Percentiles rank a stretch among this genome's conserved stretches.
Conservation (phyloP, 2,888 invertebrate genomes). For the Podotricha telesiphe region DNA sequence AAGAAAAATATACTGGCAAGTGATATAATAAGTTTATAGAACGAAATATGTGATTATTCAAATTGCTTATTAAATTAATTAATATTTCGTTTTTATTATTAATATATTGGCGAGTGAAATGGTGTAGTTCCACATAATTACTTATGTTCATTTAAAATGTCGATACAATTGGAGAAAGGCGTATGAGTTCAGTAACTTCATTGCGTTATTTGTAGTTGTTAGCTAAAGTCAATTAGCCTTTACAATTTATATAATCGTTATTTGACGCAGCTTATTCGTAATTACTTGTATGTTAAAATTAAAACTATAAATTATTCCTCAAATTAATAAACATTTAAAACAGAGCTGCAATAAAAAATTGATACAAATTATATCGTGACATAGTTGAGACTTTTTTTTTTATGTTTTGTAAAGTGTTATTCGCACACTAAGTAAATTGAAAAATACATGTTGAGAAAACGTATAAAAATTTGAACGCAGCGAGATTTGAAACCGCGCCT, state of each 20-base stretch:
- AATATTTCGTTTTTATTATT: too few species aligned
- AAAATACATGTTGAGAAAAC: too few species aligned
- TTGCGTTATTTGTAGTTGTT: constrained; percentile 1
- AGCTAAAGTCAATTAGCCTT: constrained; percentile 7
- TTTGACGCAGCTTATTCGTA: neutral
- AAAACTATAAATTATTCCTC: neutral
- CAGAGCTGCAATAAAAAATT: neutral
- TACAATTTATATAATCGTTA: neutral
- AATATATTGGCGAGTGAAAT: too few species aligned
- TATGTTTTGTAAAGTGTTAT: too few species aligned
- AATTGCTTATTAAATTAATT: too few species aligned
- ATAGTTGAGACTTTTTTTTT: neutral
- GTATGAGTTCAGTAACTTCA: constrained; percentile 9
- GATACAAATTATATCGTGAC: neutral
- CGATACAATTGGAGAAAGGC: constrained; percentile 11
- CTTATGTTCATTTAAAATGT: neutral
- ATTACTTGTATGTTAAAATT: neutral
- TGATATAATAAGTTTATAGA: too few species aligned
- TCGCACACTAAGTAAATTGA: too few species aligned
- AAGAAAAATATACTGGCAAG: too few species aligned
- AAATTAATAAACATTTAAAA: neutral
- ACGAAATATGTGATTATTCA: too few species aligned
- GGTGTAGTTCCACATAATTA: neutral
- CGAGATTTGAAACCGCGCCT: too few species aligned
- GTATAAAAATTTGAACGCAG: too few species aligned